Conservation (phyloP, 1,140 invertebrate genomes). For the Centruroides sculpturatus region DNA sequence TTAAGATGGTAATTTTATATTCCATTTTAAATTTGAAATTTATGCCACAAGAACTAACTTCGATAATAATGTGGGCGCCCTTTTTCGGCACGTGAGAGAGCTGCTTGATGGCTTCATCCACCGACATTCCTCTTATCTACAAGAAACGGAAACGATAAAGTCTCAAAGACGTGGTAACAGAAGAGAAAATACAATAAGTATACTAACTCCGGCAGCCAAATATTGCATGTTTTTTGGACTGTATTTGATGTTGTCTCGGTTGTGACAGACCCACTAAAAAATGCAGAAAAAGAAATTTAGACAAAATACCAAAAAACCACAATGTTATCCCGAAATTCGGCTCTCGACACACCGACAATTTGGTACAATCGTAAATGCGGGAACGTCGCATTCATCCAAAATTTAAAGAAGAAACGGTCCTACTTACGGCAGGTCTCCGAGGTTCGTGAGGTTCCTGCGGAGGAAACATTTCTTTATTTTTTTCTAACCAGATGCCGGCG, state of each 20-base stretch:
- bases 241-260: slow-evolving; percentile 69
- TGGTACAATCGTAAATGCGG: no score
- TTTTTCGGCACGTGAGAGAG: slow-evolving; percentile 68
- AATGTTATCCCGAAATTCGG: no score
- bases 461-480: slow-evolving; percentile 63
- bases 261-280: slow-evolving; percentile 61
- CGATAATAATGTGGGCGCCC: slow-evolving; percentile 60
- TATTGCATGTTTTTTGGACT: slow-evolving; percentile 87
- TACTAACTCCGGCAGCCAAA: slow-evolving; percentile 53
- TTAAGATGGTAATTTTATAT: not conserved
- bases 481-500: slow-evolving; percentile 24
- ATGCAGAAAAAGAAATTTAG: slow-evolving; percentile 12
- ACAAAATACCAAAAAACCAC: not conserved
- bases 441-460: slow-evolving; percentile 57
- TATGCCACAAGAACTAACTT: slow-evolving; percentile 32
- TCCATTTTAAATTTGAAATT: no score
- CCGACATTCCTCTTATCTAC: slow-evolving; percentile 59
- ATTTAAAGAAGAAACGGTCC: no score
- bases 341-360: no score
- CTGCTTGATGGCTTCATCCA: slow-evolving; percentile 88
- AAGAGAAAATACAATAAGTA: not conserved
- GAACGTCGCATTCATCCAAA: no score
- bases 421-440: slow-evolving; percentile 61
- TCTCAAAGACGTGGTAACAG: no score
- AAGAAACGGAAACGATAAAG: no score